Evolutionary conservation across 2,797 vertebrate genomes (phyloP).

Genomic region (Percopsis omiscomaycus): DNA sequence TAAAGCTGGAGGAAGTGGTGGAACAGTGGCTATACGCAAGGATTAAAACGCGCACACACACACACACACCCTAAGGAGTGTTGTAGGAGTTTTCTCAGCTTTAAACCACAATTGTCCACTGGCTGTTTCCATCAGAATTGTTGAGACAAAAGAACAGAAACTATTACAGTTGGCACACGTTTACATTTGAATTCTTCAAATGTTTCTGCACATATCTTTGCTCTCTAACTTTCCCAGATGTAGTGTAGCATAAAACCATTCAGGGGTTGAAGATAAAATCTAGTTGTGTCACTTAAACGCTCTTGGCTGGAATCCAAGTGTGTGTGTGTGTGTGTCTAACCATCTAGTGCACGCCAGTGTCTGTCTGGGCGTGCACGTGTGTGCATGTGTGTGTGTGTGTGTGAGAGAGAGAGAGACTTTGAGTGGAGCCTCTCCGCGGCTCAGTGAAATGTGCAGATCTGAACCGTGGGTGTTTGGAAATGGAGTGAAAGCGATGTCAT

Average conservation of each 20-base stretch:
- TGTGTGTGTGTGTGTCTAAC: background rate
- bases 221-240: too few species aligned
- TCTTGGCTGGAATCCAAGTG: too few species aligned
- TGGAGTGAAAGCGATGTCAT: conserved; percentile 83
- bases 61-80: background rate
- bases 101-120: conserved; percentile 52
- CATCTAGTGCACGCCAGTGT: background rate
- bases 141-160: conserved; percentile 48
- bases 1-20: conserved; percentile 51
- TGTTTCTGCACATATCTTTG: conserved; percentile 9
- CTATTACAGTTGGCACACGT: conserved; percentile 43
- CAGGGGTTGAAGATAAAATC: background rate
- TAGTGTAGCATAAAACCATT: background rate
- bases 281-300: background rate
- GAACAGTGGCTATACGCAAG: conserved; percentile 45
- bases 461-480: conserved; percentile 80
- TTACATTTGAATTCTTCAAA: conserved; percentile 39
- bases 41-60: conserved; percentile 46
- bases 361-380: background rate
- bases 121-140: conserved; percentile 47
- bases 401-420: conserved; percentile 11
- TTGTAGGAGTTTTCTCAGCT: conserved; percentile 50
- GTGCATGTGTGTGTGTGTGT: conserved; percentile 13
- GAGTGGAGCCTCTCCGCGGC: conserved; percentile 44
- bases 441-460: conserved; percentile 64